Conservation (phyloP, 2,797 vertebrate genomes). For the Xenopus petersii region DNA sequence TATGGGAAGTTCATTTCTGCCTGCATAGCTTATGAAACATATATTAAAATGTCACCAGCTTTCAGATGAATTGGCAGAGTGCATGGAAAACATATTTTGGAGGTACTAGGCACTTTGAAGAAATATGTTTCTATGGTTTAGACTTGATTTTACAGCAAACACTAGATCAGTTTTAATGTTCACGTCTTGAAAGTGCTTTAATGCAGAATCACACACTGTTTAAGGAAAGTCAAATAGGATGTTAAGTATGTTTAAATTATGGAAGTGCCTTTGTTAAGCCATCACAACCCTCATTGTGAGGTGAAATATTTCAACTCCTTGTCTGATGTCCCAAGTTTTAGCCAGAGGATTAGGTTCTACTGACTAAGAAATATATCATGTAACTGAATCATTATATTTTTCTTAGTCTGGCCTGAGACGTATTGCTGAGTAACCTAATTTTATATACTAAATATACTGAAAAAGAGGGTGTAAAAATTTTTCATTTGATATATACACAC, state of each 20-base stretch:
- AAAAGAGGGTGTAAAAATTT: no score
- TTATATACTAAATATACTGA: no score
- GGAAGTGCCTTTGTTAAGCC: slow-evolving; percentile 1
- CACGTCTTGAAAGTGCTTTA: neutral
- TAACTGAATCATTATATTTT: neutral
- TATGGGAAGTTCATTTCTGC: neutral
- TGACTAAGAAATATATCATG: neutral
- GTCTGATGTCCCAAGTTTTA: neutral
- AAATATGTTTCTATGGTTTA: neutral
- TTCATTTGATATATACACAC: no score
- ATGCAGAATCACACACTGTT: slow-evolving; percentile 6
- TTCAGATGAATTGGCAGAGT: neutral
- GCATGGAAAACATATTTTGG: neutral
- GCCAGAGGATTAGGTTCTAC: neutral
- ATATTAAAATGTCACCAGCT: slow-evolving; percentile 3
- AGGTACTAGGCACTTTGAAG: neutral
- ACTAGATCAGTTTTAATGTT: slow-evolving; percentile 4
- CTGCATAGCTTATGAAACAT: slow-evolving; percentile 2
- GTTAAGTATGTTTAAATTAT: neutral
- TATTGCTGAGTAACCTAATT: neutral
- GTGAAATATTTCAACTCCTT: neutral
- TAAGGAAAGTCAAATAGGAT: neutral
- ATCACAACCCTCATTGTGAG: slow-evolving; percentile 1
- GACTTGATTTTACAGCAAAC: neutral
- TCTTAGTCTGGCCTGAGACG: neutral